Percentiles rank a stretch among this genome's conserved stretches.
Conservation (phyloP, 35 echinoderm and acorn worm species). For the Hemicentrotus pulcherrimus region DNA sequence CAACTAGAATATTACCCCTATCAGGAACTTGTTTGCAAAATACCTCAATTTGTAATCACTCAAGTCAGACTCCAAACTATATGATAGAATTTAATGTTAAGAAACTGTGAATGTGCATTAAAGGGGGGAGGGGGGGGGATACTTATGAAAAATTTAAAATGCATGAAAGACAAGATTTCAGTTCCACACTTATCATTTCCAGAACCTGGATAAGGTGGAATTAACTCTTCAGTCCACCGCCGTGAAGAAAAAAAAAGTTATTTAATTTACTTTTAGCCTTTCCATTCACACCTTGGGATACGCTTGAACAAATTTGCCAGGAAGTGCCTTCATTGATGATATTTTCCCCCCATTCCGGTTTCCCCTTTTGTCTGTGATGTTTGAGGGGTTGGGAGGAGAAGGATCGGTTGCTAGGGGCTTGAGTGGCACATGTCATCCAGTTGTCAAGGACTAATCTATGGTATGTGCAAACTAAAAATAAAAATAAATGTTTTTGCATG, state of each 20-base stretch:
- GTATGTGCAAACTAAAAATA: background rate
- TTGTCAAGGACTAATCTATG: background rate
- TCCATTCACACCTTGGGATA: background rate
- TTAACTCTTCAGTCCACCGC: background rate
- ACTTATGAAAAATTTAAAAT: background rate
- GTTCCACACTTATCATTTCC: too few relatives aligned
- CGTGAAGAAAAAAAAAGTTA: background rate
- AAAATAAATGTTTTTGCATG: background rate
- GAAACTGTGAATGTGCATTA: background rate
- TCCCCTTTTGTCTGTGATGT: background rate
- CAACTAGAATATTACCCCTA: too few relatives aligned
- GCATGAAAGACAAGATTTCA: too few relatives aligned
- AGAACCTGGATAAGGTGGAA: background rate
- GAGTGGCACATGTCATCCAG: background rate
- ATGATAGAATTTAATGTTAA: background rate
- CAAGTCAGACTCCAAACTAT: background rate
- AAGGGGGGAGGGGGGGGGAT: background rate
- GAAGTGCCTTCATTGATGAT: background rate
- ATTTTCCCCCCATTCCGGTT: background rate
- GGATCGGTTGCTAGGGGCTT: constrained; percentile 21
- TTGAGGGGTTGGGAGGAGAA: background rate
- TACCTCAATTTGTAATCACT: background rate
- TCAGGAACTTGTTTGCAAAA: background rate
- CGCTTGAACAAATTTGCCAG: constrained; percentile 10
- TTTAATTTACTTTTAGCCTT: background rate